Percentiles rank a stretch among this genome's conserved stretches.
phyloP scores from a whole-genome alignment of 2,888 invertebrate genomes.

The Mimas tiliae region DNA sequence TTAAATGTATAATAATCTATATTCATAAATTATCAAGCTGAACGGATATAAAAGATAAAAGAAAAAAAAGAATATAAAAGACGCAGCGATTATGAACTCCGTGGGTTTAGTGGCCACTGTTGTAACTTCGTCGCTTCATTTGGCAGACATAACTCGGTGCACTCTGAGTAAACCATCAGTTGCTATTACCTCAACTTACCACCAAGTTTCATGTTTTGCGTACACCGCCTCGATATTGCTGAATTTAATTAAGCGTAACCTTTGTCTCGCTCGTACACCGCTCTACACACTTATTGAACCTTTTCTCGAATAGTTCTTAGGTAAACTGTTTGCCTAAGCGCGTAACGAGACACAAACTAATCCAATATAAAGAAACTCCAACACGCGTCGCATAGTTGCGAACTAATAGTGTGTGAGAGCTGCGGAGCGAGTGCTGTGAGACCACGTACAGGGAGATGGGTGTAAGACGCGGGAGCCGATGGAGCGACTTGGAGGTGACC shows the following conservation, averaged over 20 bases:
- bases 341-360: slow-evolving; percentile 20
- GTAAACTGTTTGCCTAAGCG: slow-evolving; percentile 8
- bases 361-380: slow-evolving; percentile 25
- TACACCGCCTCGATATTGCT: slow-evolving; percentile 25
- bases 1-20: too few species aligned
- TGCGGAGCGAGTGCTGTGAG: neutral
- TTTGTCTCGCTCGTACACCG: slow-evolving; percentile 6
- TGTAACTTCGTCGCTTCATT: slow-evolving; percentile 26
- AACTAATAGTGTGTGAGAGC: slow-evolving; percentile 12
- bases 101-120: slow-evolving; percentile 5
- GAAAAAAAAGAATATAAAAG: too few species aligned
- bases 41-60: neutral
- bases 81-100: neutral
- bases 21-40: neutral
- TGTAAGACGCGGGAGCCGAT: neutral
- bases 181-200: slow-evolving; percentile 27
- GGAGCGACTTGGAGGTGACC: too few species aligned
- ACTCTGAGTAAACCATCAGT: slow-evolving; percentile 9
- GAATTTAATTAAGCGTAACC: slow-evolving; percentile 27
- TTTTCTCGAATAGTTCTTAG: slow-evolving; percentile 16
- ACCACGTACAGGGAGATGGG: neutral
- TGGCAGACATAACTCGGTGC: slow-evolving; percentile 26
- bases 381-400: slow-evolving; percentile 1
- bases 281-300: neutral
- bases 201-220: slow-evolving; percentile 26